Conservation (phyloP, 1,140 invertebrate genomes). For the Triops cancriformis region DNA sequence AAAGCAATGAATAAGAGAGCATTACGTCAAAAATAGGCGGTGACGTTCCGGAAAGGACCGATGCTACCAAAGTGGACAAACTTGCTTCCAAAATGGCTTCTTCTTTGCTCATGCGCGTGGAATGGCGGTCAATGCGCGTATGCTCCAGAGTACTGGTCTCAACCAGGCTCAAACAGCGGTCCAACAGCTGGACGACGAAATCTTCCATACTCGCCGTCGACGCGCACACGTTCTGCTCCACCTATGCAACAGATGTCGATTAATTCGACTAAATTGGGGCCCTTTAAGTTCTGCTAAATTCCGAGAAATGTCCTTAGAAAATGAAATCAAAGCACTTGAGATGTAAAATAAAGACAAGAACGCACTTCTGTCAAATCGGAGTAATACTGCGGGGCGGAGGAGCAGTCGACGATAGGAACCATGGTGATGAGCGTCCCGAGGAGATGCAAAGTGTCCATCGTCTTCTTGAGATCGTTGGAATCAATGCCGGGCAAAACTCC, state of each 20-base stretch:
- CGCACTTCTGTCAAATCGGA: conserved; percentile 56
- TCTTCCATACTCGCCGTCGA: conserved; percentile 77
- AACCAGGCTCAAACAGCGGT: conserved; percentile 57
- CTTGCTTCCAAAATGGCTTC: conserved; percentile 61
- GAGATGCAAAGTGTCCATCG: conserved; percentile 66
- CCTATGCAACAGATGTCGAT: conserved; percentile 38
- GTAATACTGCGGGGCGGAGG: conserved; percentile 54
- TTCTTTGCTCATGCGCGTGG: conserved; percentile 51
- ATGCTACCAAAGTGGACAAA: conserved; percentile 55
- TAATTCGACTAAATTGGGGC: too few species aligned
- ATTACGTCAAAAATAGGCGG: conserved; percentile 48
- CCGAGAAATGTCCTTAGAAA: too few species aligned
- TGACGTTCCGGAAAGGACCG: conserved; percentile 56
- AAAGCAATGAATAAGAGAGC: too few species aligned
- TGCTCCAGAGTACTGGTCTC: conserved; percentile 61
- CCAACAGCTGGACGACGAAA: conserved; percentile 77
- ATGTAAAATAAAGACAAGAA: background rate
- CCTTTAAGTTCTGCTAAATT: too few species aligned
- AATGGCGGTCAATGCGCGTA: conserved; percentile 45
- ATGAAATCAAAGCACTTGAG: too few species aligned
- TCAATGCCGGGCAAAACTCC: conserved; percentile 77
- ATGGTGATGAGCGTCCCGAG: conserved; percentile 64
- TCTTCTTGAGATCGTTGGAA: conserved; percentile 80
- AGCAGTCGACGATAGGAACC: conserved; percentile 76
- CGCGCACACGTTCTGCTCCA: conserved; percentile 64